A percentile compares a stretch with the other conserved stretches of the same genome.
Evolutionary conservation across 2,888 invertebrate genomes (phyloP).

Genomic region (Meteorus cinctellus): DNA sequence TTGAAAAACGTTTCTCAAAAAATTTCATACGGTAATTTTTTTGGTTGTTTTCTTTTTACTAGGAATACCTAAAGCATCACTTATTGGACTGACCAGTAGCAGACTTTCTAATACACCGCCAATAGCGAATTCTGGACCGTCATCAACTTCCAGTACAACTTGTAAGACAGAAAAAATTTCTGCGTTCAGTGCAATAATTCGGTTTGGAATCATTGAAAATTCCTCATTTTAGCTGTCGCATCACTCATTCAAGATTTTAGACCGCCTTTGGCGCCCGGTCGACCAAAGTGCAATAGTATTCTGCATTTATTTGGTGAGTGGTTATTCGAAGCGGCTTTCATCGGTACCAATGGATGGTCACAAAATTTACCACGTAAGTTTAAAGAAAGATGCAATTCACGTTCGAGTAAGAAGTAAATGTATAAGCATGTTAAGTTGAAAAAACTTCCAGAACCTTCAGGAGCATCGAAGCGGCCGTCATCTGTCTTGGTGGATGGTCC

Average conservation of each 20-base stretch:
- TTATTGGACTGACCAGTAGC: constrained; percentile 86
- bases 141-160: constrained; percentile 80
- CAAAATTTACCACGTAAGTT: constrained; percentile 76
- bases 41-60: constrained; percentile 34
- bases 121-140: constrained; percentile 82
- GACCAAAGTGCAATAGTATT: constrained; percentile 96
- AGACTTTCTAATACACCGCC: constrained; percentile 81
- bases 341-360: constrained; percentile 83
- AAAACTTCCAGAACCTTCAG: constrained; percentile 63
- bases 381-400: neutral
- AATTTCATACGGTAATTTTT: neutral
- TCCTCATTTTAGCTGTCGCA: constrained; percentile 75
- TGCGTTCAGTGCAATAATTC: constrained; percentile 4
- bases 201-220: neutral
- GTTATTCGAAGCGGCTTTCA: constrained; percentile 96
- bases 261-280: constrained; percentile 81
- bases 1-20: constrained; percentile 2
- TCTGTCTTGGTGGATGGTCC: constrained; percentile 81
- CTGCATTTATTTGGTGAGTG: constrained; percentile 96
- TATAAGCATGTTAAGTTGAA: constrained; percentile 32
- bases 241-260: constrained; percentile 78
- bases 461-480: constrained; percentile 78
- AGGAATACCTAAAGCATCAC: constrained; percentile 88
- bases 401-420: constrained; percentile 20
- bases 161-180: constrained; percentile 74